A percentile compares a stretch with the other conserved stretches of the same genome.
phyloP scores from a whole-genome alignment of 2,888 invertebrate genomes.

The Globia sparganii region DNA sequence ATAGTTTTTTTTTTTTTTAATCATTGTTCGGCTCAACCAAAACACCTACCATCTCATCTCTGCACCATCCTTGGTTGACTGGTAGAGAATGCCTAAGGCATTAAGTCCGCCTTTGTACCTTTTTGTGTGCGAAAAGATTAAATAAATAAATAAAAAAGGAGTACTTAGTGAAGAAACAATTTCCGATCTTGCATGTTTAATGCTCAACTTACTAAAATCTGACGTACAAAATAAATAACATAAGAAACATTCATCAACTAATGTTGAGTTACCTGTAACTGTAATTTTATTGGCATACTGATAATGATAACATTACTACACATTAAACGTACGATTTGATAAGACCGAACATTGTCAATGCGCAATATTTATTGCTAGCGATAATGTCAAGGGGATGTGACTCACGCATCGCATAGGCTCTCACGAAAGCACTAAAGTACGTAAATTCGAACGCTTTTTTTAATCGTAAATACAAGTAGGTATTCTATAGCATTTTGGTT shows the following conservation, averaged over 20 bases:
- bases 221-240: not conserved
- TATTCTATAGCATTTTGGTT: not conserved
- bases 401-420: too few relatives aligned
- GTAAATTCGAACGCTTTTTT: not conserved
- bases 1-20: too few relatives aligned
- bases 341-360: slow-evolving; percentile 14
- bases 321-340: slow-evolving; percentile 30
- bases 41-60: too few relatives aligned
- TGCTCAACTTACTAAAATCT: not conserved
- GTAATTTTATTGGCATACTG: slow-evolving; percentile 14
- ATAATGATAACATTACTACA: slow-evolving; percentile 37
- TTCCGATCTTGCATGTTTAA: not conserved
- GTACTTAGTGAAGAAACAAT: too few relatives aligned
- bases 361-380: slow-evolving; percentile 23
- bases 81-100: too few relatives aligned
- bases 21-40: too few relatives aligned
- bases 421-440: too few relatives aligned
- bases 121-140: too few relatives aligned
- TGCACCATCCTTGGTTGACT: too few relatives aligned
- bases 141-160: too few relatives aligned
- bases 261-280: not conserved
- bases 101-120: too few relatives aligned
- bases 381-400: slow-evolving; percentile 38
- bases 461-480: not conserved
- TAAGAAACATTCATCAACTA: not conserved